A percentile compares a stretch with the other conserved stretches of the same genome.
phyloP scores from a whole-genome alignment of 2,113 vertebrate species.

The Tychaedon coryphoeus region DNA sequence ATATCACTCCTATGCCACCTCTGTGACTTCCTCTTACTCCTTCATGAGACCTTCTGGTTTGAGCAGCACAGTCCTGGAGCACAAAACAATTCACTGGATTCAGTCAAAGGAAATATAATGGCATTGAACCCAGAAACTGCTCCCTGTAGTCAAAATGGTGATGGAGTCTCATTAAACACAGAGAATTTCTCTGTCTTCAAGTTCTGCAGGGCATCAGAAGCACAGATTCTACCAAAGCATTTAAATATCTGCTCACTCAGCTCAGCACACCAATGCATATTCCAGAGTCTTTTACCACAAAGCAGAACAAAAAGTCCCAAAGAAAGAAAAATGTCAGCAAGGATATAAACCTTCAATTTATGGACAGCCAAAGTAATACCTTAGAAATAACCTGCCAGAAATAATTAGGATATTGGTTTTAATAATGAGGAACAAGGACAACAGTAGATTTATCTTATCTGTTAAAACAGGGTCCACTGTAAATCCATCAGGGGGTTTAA shows the following conservation, averaged over 20 bases:
- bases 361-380: background rate
- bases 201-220: background rate
- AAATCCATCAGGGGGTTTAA: constrained; percentile 26
- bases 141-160: background rate
- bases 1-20: accelerated
- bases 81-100: background rate
- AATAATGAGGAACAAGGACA: background rate
- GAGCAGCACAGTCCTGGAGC: background rate
- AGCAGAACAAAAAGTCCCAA: background rate
- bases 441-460: constrained; percentile 3
- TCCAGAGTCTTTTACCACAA: background rate
- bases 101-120: background rate
- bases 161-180: background rate
- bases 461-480: background rate
- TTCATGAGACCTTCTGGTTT: background rate
- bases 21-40: background rate
- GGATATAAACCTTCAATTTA: background rate
- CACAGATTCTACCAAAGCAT: background rate
- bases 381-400: background rate
- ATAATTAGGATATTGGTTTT: constrained; percentile 5
- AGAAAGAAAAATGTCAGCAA: background rate
- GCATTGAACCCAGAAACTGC: background rate
- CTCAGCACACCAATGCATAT: background rate
- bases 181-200: background rate
- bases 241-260: background rate